A percentile compares a stretch with the other conserved stretches of the same genome.
These are phyloP conservation scores for Caerostris extrusa DNA, from an alignment of 1,140 invertebrate genomes.

Conservation along the genomic window DNA sequence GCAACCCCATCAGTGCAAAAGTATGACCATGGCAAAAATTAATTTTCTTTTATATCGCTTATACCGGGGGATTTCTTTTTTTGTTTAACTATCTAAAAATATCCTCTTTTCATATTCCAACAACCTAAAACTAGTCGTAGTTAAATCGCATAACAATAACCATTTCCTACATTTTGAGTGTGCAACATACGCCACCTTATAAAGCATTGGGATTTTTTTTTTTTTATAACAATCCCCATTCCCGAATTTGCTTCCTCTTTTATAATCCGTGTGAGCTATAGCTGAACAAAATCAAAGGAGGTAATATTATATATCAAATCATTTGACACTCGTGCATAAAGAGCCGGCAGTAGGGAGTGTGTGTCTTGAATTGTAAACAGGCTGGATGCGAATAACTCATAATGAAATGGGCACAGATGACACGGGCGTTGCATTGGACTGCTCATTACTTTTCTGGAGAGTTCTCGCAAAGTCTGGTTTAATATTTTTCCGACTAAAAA, in stretches of 20 bases:
- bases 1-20: too few relatives aligned
- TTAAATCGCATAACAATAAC: background rate
- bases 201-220: constrained; percentile 20
- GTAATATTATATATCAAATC: constrained; percentile 56
- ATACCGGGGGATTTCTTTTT: background rate
- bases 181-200: background rate
- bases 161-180: background rate
- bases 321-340: constrained; percentile 55
- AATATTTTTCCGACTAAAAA: constrained; percentile 42
- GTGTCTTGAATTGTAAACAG: constrained; percentile 62
- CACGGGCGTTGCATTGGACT: constrained; percentile 29
- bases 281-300: constrained; percentile 48
- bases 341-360: constrained; percentile 18
- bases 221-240: constrained; percentile 15
- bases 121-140: too few relatives aligned
- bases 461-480: background rate
- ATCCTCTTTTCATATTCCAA: too few relatives aligned
- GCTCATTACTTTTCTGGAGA: constrained; percentile 44
- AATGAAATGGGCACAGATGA: constrained; percentile 45
- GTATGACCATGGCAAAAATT: background rate
- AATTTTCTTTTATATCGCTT: background rate
- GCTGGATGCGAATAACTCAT: constrained; percentile 25
- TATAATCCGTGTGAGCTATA: constrained; percentile 46
- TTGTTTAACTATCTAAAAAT: too few relatives aligned
- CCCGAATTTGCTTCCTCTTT: constrained; percentile 18